phyloP scores from a whole-genome alignment of 64 coral and sea anemone genomes.

The Stichodactyla helianthus region DNA sequence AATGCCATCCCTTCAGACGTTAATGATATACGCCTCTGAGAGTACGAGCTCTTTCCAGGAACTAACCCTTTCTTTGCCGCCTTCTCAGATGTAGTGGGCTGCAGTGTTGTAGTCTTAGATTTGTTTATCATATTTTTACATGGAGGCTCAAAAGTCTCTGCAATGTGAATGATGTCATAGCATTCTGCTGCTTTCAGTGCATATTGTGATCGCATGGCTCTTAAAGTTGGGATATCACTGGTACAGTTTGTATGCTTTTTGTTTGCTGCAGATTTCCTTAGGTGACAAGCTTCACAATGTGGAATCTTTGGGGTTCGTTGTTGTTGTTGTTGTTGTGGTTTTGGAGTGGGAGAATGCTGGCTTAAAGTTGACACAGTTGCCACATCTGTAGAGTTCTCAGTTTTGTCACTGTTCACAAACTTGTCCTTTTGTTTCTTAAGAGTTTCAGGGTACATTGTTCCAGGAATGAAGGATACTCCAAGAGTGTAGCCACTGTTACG shows the following conservation, averaged over 20 bases:
- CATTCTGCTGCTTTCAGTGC: slow-evolving; percentile 74
- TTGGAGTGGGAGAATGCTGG: neutral
- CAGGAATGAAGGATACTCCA: slow-evolving; percentile 64
- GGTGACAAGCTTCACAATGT: slow-evolving; percentile 41
- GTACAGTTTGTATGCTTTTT: slow-evolving; percentile 12
- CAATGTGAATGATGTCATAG: slow-evolving; percentile 83
- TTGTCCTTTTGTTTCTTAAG: slow-evolving; percentile 15
- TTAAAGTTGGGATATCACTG: slow-evolving; percentile 23
- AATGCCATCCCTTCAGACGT: slow-evolving; percentile 64
- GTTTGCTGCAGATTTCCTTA: slow-evolving; percentile 2
- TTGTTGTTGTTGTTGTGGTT: neutral
- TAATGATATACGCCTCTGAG: slow-evolving; percentile 68
- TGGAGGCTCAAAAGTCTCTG: slow-evolving; percentile 69
- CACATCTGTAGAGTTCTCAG: neutral
- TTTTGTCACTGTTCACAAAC: neutral
- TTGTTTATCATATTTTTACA: slow-evolving; percentile 61
- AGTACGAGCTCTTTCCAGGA: slow-evolving; percentile 73
- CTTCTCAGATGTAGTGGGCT: slow-evolving; percentile 24
- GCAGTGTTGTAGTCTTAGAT: neutral
- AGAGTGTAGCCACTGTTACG: slow-evolving; percentile 70
- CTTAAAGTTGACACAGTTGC: neutral
- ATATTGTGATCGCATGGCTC: slow-evolving; percentile 66
- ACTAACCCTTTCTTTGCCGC: slow-evolving; percentile 38
- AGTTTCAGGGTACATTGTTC: slow-evolving; percentile 76
- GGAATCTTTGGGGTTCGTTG: slow-evolving; percentile 12